Conservation (phyloP, 2,113 vertebrate species). For the Symphodus melops region DNA sequence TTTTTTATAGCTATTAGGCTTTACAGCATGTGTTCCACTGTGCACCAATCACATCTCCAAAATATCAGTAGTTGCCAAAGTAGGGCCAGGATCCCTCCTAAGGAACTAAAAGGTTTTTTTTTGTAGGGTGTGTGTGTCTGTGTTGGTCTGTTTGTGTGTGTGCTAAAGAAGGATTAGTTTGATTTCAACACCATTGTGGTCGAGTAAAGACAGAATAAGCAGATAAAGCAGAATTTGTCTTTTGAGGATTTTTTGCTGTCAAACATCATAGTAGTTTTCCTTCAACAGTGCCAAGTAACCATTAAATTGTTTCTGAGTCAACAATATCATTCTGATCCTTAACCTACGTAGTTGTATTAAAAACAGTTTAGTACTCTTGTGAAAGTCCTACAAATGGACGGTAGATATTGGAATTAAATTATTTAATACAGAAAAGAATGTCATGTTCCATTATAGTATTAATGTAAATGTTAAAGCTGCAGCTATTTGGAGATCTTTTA, state of each 20-base stretch:
- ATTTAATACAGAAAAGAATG: too few relatives aligned
- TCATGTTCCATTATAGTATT: too few relatives aligned
- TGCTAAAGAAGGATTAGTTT: constrained; percentile 57
- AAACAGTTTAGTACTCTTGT: too few relatives aligned
- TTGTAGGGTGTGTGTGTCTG: too few relatives aligned
- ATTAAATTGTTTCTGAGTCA: neutral
- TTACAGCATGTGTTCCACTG: constrained; percentile 53
- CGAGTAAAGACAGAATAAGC: constrained; percentile 33
- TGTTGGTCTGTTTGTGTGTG: too few relatives aligned
- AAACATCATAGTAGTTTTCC: neutral
- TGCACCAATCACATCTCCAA: constrained; percentile 62
- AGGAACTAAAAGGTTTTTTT: constrained; percentile 32
- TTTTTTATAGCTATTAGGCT: constrained; percentile 34
- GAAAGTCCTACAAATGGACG: too few relatives aligned
- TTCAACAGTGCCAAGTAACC: neutral
- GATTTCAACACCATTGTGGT: constrained; percentile 38
- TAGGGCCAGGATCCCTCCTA: constrained; percentile 57
- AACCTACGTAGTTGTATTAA: too few relatives aligned
- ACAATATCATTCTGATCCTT: neutral
- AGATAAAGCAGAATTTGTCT: constrained; percentile 11
- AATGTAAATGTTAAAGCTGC: too few relatives aligned
- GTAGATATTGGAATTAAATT: too few relatives aligned
- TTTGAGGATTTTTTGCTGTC: neutral
- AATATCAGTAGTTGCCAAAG: constrained; percentile 60
- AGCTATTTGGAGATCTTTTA: too few relatives aligned